A percentile compares a stretch with the other conserved stretches of the same genome.
Evolutionary conservation across 2,888 invertebrate species (phyloP).

Genomic region (Anagyrus pseudococci): DNA sequence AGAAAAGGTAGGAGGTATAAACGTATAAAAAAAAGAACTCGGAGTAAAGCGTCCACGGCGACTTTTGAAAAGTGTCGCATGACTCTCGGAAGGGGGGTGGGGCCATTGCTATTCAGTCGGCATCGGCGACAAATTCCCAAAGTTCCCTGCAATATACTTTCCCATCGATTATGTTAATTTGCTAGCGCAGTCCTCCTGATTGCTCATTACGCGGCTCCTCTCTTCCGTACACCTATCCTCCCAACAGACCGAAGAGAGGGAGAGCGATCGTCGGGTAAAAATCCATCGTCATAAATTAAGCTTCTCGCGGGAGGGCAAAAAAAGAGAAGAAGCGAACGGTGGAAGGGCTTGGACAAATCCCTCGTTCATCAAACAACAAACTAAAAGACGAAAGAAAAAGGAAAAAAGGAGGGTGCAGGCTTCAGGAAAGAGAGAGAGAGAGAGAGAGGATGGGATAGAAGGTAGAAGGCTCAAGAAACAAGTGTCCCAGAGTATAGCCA

Average conservation of each 20-base stretch:
- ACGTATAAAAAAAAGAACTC: constrained; percentile 1
- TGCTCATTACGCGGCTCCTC: constrained; percentile 1
- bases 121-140: neutral
- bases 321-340: neutral
- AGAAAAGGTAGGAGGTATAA: neutral
- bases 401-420: neutral
- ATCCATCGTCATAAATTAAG: constrained; percentile 30
- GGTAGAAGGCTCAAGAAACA: neutral
- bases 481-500: neutral
- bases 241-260: too few species aligned
- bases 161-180: constrained; percentile 16
- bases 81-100: too few species aligned
- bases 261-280: constrained; percentile 14
- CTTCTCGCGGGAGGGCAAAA: neutral
- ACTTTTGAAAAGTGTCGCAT: too few species aligned
- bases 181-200: neutral
- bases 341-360: neutral
- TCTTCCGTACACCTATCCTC: too few species aligned
- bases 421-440: neutral
- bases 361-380: neutral
- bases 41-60: too few species aligned
- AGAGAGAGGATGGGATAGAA: too few species aligned
- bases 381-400: constrained; percentile 1
- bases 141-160: neutral
- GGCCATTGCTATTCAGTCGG: constrained; percentile 10